Conservation (phyloP, 2,797 vertebrate genomes). For the Oceanodroma leucorhoa region DNA sequence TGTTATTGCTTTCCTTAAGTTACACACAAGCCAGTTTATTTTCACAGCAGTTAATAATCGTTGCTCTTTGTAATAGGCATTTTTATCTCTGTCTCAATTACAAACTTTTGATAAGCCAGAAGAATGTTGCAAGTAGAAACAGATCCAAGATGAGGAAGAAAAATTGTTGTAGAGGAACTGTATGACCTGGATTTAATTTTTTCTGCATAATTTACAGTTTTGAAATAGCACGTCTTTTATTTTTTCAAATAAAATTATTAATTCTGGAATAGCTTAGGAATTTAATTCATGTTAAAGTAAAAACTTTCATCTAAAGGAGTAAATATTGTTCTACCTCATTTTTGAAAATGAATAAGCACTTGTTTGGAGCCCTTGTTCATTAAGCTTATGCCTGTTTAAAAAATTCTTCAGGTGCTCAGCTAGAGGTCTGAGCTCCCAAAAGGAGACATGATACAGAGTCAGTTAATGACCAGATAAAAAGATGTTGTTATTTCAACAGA, state of each 20-base stretch:
- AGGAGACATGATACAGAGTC: background rate
- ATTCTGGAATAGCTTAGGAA: background rate
- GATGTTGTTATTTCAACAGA: background rate
- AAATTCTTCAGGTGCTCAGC: background rate
- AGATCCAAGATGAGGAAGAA: background rate
- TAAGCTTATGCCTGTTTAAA: background rate
- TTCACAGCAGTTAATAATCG: background rate
- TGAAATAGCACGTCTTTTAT: background rate
- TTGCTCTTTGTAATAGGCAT: background rate
- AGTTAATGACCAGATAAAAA: background rate
- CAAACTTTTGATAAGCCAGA: background rate
- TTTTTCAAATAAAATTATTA: background rate
- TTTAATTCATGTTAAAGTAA: background rate
- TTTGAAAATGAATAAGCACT: background rate
- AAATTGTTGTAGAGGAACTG: background rate
- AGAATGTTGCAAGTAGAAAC: constrained; percentile 14
- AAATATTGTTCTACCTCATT: background rate
- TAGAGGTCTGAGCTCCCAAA: background rate
- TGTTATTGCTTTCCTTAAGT: constrained; percentile 44
- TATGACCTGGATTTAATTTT: background rate
- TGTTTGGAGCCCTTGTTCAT: background rate
- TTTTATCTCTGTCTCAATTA: background rate
- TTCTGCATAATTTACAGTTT: background rate
- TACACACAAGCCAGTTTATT: constrained; percentile 12
- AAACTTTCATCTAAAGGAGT: background rate